These are phyloP conservation scores for Sebastiscus tertius DNA, from an alignment of 2,797 vertebrate species.

Conservation along the genomic window DNA sequence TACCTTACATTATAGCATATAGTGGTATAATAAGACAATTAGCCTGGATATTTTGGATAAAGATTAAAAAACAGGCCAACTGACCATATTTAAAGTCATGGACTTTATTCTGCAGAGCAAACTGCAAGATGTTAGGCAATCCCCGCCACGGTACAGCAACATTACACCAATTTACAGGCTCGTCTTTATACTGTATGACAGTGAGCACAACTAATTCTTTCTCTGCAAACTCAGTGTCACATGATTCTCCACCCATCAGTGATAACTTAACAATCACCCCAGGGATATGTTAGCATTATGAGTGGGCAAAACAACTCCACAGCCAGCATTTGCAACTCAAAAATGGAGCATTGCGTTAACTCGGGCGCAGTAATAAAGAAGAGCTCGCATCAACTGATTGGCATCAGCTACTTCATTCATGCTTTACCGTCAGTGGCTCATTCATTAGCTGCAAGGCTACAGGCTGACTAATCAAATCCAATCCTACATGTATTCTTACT, in stretches of 20 bases:
- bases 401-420: slow-evolving; percentile 16
- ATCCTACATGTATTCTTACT: not conserved
- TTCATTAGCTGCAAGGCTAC: slow-evolving; percentile 15
- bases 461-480: not conserved
- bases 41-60: not conserved
- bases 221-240: not conserved
- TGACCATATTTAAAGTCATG: not conserved
- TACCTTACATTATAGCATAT: not conserved
- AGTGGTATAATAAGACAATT: not conserved
- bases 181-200: not conserved
- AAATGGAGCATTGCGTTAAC: not conserved
- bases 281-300: not conserved
- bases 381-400: not conserved
- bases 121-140: not conserved
- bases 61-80: not conserved
- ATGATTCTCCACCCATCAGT: slow-evolving; percentile 9
- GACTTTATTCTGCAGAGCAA: not conserved
- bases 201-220: not conserved
- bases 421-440: slow-evolving; percentile 3
- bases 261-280: not conserved
- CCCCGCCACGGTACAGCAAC: too few relatives aligned
- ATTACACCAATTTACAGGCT: too few relatives aligned
- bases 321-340: not conserved
- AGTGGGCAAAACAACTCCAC: not conserved
- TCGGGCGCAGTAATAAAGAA: not conserved